phyloP scores from a whole-genome alignment of 2,113 vertebrate species.

The Trachemys scripta region DNA sequence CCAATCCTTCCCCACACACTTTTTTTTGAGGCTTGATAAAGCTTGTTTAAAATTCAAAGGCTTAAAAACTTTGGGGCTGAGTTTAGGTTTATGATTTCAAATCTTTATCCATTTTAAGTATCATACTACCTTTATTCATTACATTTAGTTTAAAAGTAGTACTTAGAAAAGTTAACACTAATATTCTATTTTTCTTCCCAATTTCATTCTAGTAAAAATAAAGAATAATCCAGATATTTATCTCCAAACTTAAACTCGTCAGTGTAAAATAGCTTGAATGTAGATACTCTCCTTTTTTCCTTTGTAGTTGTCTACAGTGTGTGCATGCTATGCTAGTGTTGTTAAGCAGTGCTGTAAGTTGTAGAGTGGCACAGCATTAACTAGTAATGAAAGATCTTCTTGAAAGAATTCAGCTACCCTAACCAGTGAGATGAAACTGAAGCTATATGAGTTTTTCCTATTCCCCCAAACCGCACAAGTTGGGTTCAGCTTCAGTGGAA shows the following conservation, averaged over 20 bases:
- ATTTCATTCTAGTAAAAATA: background rate
- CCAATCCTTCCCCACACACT: background rate
- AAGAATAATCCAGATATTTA: background rate
- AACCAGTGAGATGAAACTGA: background rate
- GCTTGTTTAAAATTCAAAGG: background rate
- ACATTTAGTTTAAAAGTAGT: background rate
- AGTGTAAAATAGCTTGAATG: background rate
- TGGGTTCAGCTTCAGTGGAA: background rate
- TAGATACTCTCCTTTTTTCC: background rate
- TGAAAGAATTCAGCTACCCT: fast-evolving
- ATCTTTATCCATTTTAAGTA: background rate
- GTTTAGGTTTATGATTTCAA: background rate
- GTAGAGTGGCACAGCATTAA: background rate
- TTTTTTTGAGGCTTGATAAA: background rate
- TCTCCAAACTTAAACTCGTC: background rate
- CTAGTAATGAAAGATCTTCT: background rate
- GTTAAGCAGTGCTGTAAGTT: background rate
- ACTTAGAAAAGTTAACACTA: background rate
- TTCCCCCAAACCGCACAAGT: fast-evolving
- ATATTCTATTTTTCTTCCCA: background rate
- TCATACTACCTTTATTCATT: background rate
- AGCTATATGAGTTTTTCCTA: background rate
- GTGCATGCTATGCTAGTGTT: background rate
- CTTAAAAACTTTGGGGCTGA: background rate
- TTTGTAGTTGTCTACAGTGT: background rate